Evolutionary conservation across 2,797 vertebrate genomes (phyloP), one percentile per base, ranked within the genome.

Genomic region (Clarias laeviceps): DNA sequence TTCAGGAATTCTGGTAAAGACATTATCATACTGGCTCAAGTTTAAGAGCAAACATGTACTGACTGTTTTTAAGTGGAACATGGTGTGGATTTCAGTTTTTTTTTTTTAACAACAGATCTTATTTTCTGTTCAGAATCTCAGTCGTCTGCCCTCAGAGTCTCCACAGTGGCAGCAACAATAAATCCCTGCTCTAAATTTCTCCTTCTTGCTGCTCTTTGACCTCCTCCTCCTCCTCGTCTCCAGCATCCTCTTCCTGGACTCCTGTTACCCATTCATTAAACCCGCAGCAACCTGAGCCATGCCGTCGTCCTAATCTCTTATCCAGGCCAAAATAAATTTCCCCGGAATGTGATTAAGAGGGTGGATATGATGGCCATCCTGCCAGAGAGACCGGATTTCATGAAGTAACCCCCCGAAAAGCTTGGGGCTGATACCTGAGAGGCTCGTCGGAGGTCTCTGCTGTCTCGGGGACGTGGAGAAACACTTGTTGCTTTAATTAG

Each of bases 191-290:
- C 57, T 62, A 18, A 57, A 82, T 37, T 18, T 70, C 68, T 83
- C 32, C 82, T 9, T 65, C 82, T 77, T 0, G 15, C 57, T 18
- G 22, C 18, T 37, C 61, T 32, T 40, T 45, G 1, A 72, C 61
- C 80, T 68, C 72, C n/a, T 37, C 64, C 17, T 68, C 40, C n/a
- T 56, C 59, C 15, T 22, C 65, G 1, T 40, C 66, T n/a, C 84
- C 18, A 20, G 61, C 84, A 62, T 78, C 81, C 56, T 70, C 73
- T 66, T 45, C 69, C 59, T 22, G 6, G 64, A 69, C 57, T 83
- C 65, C 65, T 54, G 59, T 79, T 86, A 86, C 85, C 18, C 17
- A 29, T 79, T 86, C 81, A 86, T 86, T 83, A 86, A 86, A 79
- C 64, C 77, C 14, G 37, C 80, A 54, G 85, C 29, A 86, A 83